phyloP scores from a whole-genome alignment of 2,888 invertebrate genomes.

The Amphimallon solstitiale region DNA sequence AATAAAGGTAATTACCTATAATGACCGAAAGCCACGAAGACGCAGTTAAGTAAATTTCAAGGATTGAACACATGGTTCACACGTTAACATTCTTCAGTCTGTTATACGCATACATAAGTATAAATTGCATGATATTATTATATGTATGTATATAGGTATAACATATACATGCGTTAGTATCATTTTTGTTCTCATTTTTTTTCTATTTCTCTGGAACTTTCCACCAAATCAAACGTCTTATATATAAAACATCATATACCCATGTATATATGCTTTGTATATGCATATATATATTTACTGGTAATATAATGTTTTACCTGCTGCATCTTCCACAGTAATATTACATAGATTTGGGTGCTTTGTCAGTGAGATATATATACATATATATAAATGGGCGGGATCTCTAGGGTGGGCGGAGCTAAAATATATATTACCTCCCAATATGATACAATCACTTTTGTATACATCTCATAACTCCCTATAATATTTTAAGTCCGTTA shows the following conservation, averaged over 20 bases:
- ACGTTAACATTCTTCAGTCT: not conserved
- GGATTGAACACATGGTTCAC: not conserved
- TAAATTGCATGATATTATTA: no score
- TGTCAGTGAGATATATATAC: slow-evolving; percentile 34
- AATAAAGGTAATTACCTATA: slow-evolving; percentile 13
- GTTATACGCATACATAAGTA: no score
- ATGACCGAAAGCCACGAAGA: slow-evolving; percentile 3
- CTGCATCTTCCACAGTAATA: slow-evolving; percentile 15
- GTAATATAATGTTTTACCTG: no score
- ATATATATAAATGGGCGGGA: slow-evolving; percentile 35
- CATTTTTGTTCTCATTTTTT: no score
- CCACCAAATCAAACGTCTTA: no score
- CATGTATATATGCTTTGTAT: no score
- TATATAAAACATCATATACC: no score
- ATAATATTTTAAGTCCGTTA: slow-evolving; percentile 15
- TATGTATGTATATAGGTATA: no score
- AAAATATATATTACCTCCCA: slow-evolving; percentile 37
- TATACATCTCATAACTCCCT: slow-evolving; percentile 28
- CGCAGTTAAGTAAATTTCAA: not conserved
- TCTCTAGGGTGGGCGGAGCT: slow-evolving; percentile 31
- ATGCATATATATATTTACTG: no score
- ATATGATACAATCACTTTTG: slow-evolving; percentile 34
- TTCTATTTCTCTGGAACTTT: no score
- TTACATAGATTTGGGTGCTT: slow-evolving; percentile 30
- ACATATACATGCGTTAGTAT: no score